Percentiles rank a stretch among this genome's conserved stretches.
Conservation (phyloP, 2,888 invertebrate species). For the Agonopterix alstromeriana region DNA sequence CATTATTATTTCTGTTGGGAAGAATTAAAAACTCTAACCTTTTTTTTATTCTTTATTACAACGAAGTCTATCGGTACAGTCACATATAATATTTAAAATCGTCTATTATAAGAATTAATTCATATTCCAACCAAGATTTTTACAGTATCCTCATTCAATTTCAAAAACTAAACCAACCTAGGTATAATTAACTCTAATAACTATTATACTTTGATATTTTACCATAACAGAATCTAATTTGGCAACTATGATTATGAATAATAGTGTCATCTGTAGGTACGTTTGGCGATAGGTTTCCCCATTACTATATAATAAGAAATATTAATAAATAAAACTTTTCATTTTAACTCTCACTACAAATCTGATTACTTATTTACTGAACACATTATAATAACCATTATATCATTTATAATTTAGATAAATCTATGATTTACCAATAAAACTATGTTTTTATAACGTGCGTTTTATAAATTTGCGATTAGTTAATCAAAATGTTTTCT, state of each 20-base stretch:
- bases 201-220: too few relatives aligned
- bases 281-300: too few relatives aligned
- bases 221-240: slow-evolving; percentile 8
- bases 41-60: slow-evolving; percentile 55
- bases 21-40: too few relatives aligned
- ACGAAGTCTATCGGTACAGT: slow-evolving; percentile 67
- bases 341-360: slow-evolving; percentile 3
- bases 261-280: too few relatives aligned
- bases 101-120: slow-evolving; percentile 16
- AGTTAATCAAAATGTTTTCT: slow-evolving; percentile 18
- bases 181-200: too few relatives aligned
- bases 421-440: slow-evolving; percentile 40
- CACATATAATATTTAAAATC: slow-evolving; percentile 49
- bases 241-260: slow-evolving; percentile 18
- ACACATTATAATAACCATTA: slow-evolving; percentile 55
- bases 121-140: slow-evolving; percentile 9
- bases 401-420: slow-evolving; percentile 30
- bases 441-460: slow-evolving; percentile 36
- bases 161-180: background rate
- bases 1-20: too few relatives aligned
- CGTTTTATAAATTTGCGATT: slow-evolving; percentile 41
- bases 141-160: background rate
- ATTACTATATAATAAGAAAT: too few relatives aligned
- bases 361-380: slow-evolving; percentile 41
- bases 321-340: too few relatives aligned